A percentile compares a stretch with the other conserved stretches of the same genome.
phyloP scores from a whole-genome alignment of 2,888 invertebrate species.

The Eupithecia dodoneata region DNA sequence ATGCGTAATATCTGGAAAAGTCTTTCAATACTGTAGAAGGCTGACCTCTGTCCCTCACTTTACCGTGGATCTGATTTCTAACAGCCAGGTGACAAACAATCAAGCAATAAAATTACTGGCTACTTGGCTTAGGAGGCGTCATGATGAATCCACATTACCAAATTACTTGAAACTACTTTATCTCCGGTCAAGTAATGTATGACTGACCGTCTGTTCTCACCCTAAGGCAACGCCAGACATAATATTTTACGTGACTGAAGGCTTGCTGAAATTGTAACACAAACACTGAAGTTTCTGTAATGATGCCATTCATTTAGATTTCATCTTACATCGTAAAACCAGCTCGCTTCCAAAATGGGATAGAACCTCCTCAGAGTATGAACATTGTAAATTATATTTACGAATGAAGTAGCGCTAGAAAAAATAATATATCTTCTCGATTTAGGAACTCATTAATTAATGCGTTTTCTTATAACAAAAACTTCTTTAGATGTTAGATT shows the following conservation, averaged over 20 bases:
- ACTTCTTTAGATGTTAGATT: too few species aligned
- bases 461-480: too few species aligned
- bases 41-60: neutral
- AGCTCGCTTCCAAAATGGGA: neutral
- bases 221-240: slow-evolving; percentile 13
- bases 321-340: slow-evolving; percentile 8
- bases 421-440: neutral
- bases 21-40: neutral
- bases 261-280: slow-evolving; percentile 19
- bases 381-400: neutral
- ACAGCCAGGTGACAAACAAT: neutral
- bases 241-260: slow-evolving; percentile 30
- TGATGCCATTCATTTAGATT: slow-evolving; percentile 27
- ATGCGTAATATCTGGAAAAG: neutral
- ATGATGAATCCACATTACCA: neutral
- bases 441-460: neutral
- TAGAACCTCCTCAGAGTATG: neutral
- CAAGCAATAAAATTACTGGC: too few species aligned
- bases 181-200: neutral
- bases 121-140: neutral
- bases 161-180: neutral
- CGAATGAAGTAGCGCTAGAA: neutral
- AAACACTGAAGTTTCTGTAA: slow-evolving; percentile 26
- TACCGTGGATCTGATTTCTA: neutral
- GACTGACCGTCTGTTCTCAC: neutral